Evolutionary conservation across 2,113 vertebrate species (phyloP), one percentile per base, ranked within the genome.

Genomic region (Corapipo altera): DNA sequence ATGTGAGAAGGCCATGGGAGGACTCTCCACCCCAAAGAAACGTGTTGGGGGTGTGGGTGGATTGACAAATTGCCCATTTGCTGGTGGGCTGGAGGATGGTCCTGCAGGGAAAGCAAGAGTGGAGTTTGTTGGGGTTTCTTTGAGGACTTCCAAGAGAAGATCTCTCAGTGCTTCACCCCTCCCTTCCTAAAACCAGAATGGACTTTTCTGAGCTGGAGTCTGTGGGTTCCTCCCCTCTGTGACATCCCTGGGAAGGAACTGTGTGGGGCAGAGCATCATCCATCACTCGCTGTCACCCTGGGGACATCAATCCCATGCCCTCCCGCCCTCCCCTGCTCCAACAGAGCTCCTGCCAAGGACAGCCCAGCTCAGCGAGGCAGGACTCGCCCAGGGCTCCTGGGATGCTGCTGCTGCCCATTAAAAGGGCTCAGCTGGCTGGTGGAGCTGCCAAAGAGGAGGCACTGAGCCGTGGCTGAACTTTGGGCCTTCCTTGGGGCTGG

Each of bases 41-140:
- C 5, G 0, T 0, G 0, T 6, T 70, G 80, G 22, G 67, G 51
- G 22, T 78, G 46, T 28, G 0, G 1, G 15, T 21, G 49, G 35
- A 26, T 4, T 18, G 76, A 61, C 65, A 21, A 32, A 4, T 13
- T 10, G 18, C 30, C n/a, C 0, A 0, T 64, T 44, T 39, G 11
- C 83, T 52, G 52, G 12, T 0, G 6, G 66, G 66, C 41, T 33
- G 59, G 37, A 70, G 43, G 24, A 12, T 13, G 46, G 4, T 23
- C 41, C 51, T 13, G 28, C 1, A 5, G 54, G 51, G 37, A 18
- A 67, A 37, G 64, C 28, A 82, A 5, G 28, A 30, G 28, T 8
- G 33, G 23, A 21, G 12, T 21, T 39, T 39, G 22, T 33, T 1
- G 1, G 33, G 2, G 4, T 5, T 3, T 44, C 4, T 5, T 6